Conservation (phyloP, 35 echinoderm and acorn worm genomes). For the Patiria miniata region DNA sequence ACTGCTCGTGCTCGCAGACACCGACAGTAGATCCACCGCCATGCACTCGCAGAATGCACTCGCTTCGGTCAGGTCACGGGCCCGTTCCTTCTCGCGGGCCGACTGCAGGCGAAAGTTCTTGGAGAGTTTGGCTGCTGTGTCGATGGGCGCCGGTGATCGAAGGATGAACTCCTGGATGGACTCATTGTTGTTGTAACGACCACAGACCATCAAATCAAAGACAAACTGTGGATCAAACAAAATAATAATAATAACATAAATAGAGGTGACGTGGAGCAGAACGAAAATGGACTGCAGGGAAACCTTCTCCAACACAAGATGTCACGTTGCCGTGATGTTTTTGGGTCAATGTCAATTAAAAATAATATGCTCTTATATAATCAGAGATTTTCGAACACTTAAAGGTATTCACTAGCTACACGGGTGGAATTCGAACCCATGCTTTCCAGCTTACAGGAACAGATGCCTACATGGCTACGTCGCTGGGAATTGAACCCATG, state of each 20-base stretch:
- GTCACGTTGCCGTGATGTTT: too few species aligned
- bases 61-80: conserved; percentile 90
- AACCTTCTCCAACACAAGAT: too few species aligned
- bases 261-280: too few species aligned
- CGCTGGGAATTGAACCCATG: too few species aligned
- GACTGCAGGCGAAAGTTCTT: conserved; percentile 79
- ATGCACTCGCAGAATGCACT: conserved; percentile 81
- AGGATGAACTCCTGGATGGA: conserved; percentile 95
- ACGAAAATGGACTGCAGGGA: too few species aligned
- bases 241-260: background rate
- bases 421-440: too few species aligned
- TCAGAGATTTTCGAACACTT: too few species aligned
- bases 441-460: too few species aligned
- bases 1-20: conserved; percentile 68
- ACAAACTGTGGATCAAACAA: conserved; percentile 81
- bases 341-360: too few species aligned
- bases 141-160: conserved; percentile 83
- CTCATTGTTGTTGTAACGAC: conserved; percentile 73
- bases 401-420: too few species aligned
- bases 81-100: conserved; percentile 78
- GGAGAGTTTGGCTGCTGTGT: conserved; percentile 88
- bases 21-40: conserved; percentile 88
- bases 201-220: conserved; percentile 97
- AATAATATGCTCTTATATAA: too few species aligned
- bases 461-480: too few species aligned